These are phyloP conservation scores for Drosophila emarginata DNA, from an alignment of 2,888 invertebrate genomes.

Conservation along the genomic window DNA sequence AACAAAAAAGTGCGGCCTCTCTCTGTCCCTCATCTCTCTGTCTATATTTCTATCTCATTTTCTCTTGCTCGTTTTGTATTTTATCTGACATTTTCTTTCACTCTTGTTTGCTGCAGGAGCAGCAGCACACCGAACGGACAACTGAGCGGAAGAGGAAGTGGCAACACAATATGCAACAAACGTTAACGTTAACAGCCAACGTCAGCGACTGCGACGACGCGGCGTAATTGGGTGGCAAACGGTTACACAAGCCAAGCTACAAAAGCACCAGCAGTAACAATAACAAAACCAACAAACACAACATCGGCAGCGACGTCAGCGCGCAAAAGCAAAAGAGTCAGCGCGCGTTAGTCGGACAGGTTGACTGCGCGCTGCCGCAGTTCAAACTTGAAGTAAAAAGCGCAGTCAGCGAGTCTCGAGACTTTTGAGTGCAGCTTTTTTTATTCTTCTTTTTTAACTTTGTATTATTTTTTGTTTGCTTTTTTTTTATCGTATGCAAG, in stretches of 20 bases:
- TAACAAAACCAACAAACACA: slow-evolving; percentile 14
- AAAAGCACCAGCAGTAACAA: slow-evolving; percentile 16
- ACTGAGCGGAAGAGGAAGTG: slow-evolving; percentile 72
- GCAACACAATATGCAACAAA: slow-evolving; percentile 71
- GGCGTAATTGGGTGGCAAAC: slow-evolving; percentile 65
- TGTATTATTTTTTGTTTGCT: not conserved
- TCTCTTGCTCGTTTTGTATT: slow-evolving; percentile 24
- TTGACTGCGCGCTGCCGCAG: slow-evolving; percentile 4
- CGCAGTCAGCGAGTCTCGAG: not conserved
- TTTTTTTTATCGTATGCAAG: slow-evolving; percentile 1
- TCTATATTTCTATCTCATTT: slow-evolving; percentile 3
- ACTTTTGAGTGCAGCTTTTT: slow-evolving; percentile 8
- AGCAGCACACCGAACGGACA: slow-evolving; percentile 7
- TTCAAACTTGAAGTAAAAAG: slow-evolving; percentile 12
- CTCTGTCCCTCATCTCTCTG: not conserved
- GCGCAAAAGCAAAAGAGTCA: slow-evolving; percentile 28
- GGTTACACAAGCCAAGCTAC: slow-evolving; percentile 65
- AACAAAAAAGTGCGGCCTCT: slow-evolving; percentile 38
- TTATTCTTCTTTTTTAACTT: too few species aligned
- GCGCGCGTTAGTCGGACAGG: not conserved
- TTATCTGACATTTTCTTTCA: slow-evolving; percentile 12
- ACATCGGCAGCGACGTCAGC: slow-evolving; percentile 12
- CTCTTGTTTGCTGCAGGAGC: slow-evolving; percentile 26
- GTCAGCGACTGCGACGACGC: slow-evolving; percentile 48
- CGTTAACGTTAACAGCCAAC: slow-evolving; percentile 35